These are phyloP conservation scores for Campylorhamphus procurvoides DNA, from an alignment of 2,113 vertebrate genomes.

Conservation along the genomic window DNA sequence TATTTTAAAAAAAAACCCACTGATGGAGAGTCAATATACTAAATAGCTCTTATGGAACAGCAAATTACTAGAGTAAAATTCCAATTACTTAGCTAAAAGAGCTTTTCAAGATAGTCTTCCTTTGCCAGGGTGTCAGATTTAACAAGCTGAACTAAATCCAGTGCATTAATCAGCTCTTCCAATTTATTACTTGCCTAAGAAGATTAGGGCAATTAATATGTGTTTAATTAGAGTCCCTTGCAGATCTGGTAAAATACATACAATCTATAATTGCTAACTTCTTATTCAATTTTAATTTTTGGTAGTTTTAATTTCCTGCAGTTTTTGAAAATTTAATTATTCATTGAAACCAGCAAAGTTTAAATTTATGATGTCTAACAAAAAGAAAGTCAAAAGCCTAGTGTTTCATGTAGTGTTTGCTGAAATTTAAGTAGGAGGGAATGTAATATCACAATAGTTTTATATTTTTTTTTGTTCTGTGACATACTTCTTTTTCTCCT, in stretches of 20 bases:
- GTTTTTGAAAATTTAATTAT: conserved; percentile 53
- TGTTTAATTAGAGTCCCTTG: conserved; percentile 72
- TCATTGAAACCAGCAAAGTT: background rate
- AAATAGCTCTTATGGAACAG: conserved; percentile 41
- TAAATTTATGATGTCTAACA: background rate
- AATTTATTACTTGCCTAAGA: conserved; percentile 73
- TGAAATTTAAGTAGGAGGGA: background rate
- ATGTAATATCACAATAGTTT: background rate
- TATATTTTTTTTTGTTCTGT: background rate
- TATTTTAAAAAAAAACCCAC: background rate
- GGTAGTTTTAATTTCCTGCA: conserved; percentile 54
- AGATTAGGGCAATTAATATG: conserved; percentile 72
- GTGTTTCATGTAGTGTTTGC: background rate
- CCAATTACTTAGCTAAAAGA: conserved; percentile 71
- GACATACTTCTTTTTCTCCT: background rate
- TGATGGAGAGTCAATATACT: conserved; percentile 34
- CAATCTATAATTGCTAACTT: conserved; percentile 45
- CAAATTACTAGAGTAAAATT: conserved; percentile 69
- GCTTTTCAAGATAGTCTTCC: conserved; percentile 60
- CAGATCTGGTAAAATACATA: conserved; percentile 51
- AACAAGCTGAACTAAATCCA: conserved; percentile 76
- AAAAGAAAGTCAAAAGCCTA: background rate
- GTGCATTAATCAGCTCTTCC: conserved; percentile 69
- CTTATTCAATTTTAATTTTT: conserved; percentile 57
- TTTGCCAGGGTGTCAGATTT: conserved; percentile 68